Evolutionary conservation across 1,140 invertebrate genomes (phyloP).

Genomic region (Drosophila varians): DNA sequence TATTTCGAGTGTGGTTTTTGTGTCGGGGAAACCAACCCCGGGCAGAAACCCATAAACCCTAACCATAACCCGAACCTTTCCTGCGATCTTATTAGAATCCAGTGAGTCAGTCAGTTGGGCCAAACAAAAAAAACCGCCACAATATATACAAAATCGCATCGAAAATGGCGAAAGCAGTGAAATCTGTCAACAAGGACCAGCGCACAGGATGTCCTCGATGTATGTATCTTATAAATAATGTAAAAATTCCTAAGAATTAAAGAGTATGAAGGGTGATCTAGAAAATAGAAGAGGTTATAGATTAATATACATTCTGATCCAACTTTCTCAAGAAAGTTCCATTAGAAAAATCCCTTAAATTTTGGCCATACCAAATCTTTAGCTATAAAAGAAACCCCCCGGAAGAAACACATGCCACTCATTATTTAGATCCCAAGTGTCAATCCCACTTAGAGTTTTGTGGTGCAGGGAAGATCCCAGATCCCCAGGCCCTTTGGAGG

Average conservation of each 20-base stretch:
- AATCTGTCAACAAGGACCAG: conserved; percentile 8
- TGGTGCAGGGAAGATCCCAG: neutral
- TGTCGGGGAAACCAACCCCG: conserved; percentile 27
- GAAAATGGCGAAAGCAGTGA: conserved; percentile 35
- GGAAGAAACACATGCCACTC: neutral
- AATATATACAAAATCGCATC: neutral
- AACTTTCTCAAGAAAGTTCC: no score
- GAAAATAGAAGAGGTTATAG: no score
- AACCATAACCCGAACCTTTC: conserved; percentile 21
- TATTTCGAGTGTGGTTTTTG: conserved; percentile 5
- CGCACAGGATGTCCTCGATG: conserved; percentile 37
- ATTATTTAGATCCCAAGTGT: neutral
- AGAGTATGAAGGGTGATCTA: no score
- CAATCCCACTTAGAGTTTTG: neutral
- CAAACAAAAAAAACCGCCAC: neutral
- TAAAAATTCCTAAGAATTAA: no score
- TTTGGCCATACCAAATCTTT: neutral
- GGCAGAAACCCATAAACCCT: conserved; percentile 4
- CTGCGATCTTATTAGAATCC: conserved; percentile 40
- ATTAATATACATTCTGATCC: no score
- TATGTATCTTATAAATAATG: conserved; percentile 15
- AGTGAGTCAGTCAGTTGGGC: conserved; percentile 1
- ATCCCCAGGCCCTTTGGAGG: neutral
- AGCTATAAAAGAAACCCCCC: no score
- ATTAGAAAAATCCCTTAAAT: neutral